A percentile compares a stretch with the other conserved stretches of the same genome.
phyloP scores from a whole-genome alignment of 2,797 vertebrate species.

The Halcyon leucocephala region DNA sequence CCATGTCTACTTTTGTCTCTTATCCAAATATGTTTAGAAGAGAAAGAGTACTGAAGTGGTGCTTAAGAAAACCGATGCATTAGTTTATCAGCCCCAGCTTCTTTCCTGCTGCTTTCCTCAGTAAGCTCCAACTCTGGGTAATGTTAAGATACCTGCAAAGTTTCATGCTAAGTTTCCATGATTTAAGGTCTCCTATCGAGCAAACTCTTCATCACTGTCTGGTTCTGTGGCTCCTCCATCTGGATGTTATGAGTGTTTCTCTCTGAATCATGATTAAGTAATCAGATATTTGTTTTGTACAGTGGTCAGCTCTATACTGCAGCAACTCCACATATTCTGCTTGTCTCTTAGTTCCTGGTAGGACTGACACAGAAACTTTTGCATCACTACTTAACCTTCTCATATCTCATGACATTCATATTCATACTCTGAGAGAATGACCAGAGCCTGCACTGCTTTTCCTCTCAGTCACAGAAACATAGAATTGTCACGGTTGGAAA shows the following conservation, averaged over 20 bases:
- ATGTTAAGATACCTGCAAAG: not conserved
- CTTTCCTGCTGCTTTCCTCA: not conserved
- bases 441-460: not conserved
- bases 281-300: not conserved
- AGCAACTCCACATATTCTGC: not conserved
- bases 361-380: not conserved
- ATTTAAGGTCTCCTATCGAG: not conserved
- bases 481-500: no score
- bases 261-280: not conserved
- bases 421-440: not conserved
- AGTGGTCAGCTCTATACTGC: not conserved
- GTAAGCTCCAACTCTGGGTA: not conserved
- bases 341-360: not conserved
- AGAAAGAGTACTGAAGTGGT: not conserved
- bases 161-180: not conserved
- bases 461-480: not conserved
- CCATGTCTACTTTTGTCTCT: not conserved
- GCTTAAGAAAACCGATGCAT: not conserved
- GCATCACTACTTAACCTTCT: not conserved
- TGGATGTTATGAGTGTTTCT: not conserved
- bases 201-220: not conserved
- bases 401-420: not conserved
- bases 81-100: not conserved
- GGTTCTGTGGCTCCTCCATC: not conserved
- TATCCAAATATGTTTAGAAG: not conserved